A percentile compares a stretch with the other conserved stretches of the same genome.
phyloP scores from a whole-genome alignment of 2,888 invertebrate genomes.

The Lysandra coridon region DNA sequence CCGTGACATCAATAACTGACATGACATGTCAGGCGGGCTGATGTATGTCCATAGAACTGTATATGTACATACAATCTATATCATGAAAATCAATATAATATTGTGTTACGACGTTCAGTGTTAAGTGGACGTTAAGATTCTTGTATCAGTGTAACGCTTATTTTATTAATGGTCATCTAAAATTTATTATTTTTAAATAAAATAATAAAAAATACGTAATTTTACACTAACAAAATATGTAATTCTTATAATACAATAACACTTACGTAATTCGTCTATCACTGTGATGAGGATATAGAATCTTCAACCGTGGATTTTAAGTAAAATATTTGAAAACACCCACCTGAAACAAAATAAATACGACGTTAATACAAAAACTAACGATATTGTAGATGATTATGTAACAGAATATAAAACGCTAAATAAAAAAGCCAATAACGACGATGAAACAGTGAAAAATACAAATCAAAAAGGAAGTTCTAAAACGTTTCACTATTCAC shows the following conservation, averaged over 20 bases:
- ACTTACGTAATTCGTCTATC: neutral
- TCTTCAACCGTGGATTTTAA: neutral
- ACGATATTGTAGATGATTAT: neutral
- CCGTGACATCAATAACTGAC: conserved; percentile 19
- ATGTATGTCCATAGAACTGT: neutral
- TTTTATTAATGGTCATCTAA: no score
- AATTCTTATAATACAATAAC: neutral
- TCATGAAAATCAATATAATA: neutral
- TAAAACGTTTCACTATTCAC: conserved; percentile 24
- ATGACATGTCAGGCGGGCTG: neutral
- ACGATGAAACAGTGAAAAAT: conserved; percentile 11
- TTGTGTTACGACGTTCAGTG: neutral
- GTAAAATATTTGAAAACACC: neutral
- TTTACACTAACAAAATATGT: no score
- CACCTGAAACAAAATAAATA: conserved; percentile 8
- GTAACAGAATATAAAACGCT: neutral
- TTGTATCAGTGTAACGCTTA: no score
- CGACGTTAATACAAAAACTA: neutral
- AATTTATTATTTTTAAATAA: no score
- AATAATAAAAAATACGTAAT: no score
- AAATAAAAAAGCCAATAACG: neutral
- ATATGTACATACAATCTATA: neutral
- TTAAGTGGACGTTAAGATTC: no score
- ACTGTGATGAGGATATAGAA: neutral
- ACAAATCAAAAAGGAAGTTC: conserved; percentile 14